phyloP scores from a whole-genome alignment of 2,113 vertebrate genomes.

The Dromiciops gliroides region DNA sequence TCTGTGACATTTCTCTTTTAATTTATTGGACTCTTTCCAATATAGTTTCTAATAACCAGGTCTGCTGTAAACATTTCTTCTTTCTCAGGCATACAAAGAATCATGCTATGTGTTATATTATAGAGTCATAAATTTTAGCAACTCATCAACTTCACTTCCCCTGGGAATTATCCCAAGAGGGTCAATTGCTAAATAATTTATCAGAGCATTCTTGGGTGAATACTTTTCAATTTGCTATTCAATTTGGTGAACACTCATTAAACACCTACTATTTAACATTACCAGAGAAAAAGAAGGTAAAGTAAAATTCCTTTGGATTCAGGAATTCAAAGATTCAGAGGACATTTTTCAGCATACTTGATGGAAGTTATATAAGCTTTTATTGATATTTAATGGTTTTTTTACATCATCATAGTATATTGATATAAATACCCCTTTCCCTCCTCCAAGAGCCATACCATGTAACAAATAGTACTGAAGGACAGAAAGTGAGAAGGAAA shows the following conservation, averaged over 20 bases:
- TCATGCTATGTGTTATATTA: background rate
- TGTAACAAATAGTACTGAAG: too few species aligned
- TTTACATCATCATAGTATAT: too few species aligned
- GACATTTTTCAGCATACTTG: background rate
- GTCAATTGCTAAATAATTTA: background rate
- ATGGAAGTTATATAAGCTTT: background rate
- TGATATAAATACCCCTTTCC: too few species aligned
- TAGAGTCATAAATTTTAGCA: background rate
- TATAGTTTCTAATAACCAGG: background rate
- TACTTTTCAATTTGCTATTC: constrained; percentile 3
- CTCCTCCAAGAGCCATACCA: too few species aligned
- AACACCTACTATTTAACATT: background rate
- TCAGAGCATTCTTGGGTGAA: background rate
- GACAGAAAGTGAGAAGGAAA: too few species aligned
- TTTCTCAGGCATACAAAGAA: constrained; percentile 8
- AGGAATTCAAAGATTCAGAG: background rate
- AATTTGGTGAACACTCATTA: background rate
- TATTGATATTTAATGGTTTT: too few species aligned
- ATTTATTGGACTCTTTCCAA: constrained; percentile 21
- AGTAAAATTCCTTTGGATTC: background rate
- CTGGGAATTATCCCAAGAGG: constrained; percentile 38
- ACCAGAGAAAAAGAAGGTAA: background rate
- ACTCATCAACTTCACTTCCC: constrained; percentile 37
- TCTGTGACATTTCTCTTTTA: background rate
- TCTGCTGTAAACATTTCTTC: constrained; percentile 11